Percentiles rank a stretch among this genome's conserved stretches.
These are phyloP conservation scores for Coptodon bakossiorum DNA, from an alignment of 2,113 vertebrate species.

Conservation along the genomic window DNA sequence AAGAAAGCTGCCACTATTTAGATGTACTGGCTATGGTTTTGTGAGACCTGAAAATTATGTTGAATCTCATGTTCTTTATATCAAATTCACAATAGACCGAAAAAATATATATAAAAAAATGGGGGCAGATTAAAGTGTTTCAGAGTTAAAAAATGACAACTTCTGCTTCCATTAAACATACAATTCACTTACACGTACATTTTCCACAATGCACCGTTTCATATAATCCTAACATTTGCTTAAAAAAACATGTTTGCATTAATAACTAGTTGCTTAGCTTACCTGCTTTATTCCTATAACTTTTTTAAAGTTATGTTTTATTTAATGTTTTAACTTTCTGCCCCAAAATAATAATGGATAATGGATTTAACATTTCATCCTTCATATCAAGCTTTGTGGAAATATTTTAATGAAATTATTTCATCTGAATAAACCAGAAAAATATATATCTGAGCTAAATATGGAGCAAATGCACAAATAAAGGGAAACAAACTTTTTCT, in stretches of 20 bases:
- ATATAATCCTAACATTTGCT: neutral
- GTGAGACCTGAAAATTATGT: neutral
- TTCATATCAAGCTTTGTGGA: neutral
- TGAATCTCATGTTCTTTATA: neutral
- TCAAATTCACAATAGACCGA: neutral
- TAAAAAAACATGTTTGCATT: neutral
- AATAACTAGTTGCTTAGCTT: neutral
- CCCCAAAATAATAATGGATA: neutral
- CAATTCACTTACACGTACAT: neutral
- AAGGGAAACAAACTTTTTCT: neutral
- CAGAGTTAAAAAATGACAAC: neutral
- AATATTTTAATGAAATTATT: neutral
- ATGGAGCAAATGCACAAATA: neutral
- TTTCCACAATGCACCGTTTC: neutral
- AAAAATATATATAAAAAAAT: rapidly evolving
- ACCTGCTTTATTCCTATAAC: neutral
- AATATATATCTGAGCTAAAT: neutral
- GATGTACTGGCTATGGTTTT: neutral
- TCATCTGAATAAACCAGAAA: neutral
- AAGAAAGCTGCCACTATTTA: neutral
- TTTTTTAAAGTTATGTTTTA: neutral
- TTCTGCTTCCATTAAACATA: neutral
- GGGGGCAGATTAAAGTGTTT: neutral
- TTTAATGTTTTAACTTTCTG: neutral
- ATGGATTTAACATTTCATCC: neutral